phyloP scores from a whole-genome alignment of 1,140 invertebrate genomes.

The Ceratina calcarata region DNA sequence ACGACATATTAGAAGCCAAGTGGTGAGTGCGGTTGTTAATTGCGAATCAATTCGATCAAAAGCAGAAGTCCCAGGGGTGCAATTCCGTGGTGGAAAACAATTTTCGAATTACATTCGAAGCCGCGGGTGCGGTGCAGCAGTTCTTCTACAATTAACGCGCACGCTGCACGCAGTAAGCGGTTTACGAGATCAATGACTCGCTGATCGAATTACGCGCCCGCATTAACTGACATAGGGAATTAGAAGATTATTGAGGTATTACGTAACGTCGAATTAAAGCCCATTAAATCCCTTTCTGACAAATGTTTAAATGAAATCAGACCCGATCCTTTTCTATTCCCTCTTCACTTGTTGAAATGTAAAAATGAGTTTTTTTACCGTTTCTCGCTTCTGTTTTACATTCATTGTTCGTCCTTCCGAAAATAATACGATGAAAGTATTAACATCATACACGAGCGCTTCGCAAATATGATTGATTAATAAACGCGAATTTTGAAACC shows the following conservation, averaged over 20 bases:
- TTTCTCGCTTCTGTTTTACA: not conserved
- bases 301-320: not conserved
- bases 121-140: not conserved
- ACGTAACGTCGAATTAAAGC: conserved; percentile 23
- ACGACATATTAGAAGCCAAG: not conserved
- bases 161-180: conserved; percentile 39
- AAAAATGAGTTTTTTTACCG: not conserved
- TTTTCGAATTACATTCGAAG: conserved; percentile 30
- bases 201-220: conserved; percentile 38
- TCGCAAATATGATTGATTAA: conserved; percentile 19
- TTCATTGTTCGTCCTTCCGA: not conserved
- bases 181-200: conserved; percentile 47
- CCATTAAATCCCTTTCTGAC: not conserved
- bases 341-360: not conserved
- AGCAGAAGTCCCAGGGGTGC: not conserved
- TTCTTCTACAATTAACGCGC: conserved; percentile 39
- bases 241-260: conserved; percentile 45
- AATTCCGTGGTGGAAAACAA: conserved; percentile 20
- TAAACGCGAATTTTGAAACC: conserved; percentile 16
- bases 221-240: conserved; percentile 42
- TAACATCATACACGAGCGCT: not conserved
- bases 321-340: no score
- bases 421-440: conserved; percentile 4
- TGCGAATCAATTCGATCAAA: not conserved
- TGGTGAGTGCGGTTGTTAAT: not conserved